Percentiles rank a stretch among this genome's conserved stretches.
phyloP scores from a whole-genome alignment of 2,888 invertebrate species.

The Temnothorax ravouxi region DNA sequence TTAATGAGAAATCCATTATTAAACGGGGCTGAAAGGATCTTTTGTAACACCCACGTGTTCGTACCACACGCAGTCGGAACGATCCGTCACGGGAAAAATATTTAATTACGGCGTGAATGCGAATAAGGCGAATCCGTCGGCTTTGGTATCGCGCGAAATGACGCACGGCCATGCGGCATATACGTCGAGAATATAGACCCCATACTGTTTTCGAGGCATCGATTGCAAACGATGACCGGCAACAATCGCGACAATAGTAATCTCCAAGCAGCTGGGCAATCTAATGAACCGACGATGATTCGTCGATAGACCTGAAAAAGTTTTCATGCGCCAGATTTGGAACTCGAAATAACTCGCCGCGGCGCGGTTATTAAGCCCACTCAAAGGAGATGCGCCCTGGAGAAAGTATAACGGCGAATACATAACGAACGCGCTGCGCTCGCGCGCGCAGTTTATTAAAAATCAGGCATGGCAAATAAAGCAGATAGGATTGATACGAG shows the following conservation, averaged over 20 bases:
- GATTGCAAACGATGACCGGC: constrained; percentile 78
- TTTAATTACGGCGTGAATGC: constrained; percentile 67
- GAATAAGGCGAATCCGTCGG: constrained; percentile 45
- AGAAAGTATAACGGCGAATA: constrained; percentile 29
- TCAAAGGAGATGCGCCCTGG: constrained; percentile 2
- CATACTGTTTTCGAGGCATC: constrained; percentile 74
- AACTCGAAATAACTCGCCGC: constrained; percentile 34
- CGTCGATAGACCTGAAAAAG: constrained; percentile 61
- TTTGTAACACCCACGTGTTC: constrained; percentile 37
- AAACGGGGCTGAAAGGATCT: constrained; percentile 36
- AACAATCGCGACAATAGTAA: constrained; percentile 76
- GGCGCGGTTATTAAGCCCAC: constrained; percentile 27
- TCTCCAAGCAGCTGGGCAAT: constrained; percentile 73
- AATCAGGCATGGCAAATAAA: constrained; percentile 33
- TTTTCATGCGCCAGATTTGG: constrained; percentile 63
- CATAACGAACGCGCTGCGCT: neutral
- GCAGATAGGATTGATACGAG: constrained; percentile 31
- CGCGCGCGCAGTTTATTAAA: constrained; percentile 37
- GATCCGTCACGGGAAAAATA: constrained; percentile 49
- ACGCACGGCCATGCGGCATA: constrained; percentile 42
- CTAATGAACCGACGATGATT: constrained; percentile 77
- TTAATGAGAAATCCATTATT: constrained; percentile 47
- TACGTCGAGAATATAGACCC: constrained; percentile 63
- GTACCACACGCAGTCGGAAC: constrained; percentile 17
- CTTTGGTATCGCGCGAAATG: constrained; percentile 57